Conservation (phyloP, 1,140 invertebrate genomes). For the Apis laboriosa region DNA sequence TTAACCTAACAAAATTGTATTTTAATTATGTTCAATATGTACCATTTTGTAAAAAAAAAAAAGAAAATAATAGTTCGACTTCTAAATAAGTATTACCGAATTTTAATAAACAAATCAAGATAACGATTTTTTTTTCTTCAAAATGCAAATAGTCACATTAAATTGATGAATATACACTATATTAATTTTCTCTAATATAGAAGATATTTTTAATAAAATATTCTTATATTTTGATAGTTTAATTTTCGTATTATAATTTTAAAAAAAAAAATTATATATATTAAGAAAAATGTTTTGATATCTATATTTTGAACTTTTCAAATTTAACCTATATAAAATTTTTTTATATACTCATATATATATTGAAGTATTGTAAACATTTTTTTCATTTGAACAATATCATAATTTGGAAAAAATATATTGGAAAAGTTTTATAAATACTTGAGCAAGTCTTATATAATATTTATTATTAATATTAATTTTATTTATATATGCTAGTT, state of each 20-base stretch:
- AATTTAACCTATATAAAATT: neutral
- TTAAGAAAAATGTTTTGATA: neutral
- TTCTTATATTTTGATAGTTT: neutral
- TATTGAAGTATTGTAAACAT: neutral
- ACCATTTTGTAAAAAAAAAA: neutral
- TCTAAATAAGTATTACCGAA: neutral
- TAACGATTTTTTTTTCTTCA: conserved; percentile 26
- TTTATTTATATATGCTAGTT: neutral
- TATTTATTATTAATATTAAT: no score
- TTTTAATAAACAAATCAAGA: conserved; percentile 23
- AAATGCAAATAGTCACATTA: neutral
- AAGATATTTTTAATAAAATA: neutral
- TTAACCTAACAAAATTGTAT: conserved; percentile 24
- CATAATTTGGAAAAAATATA: neutral
- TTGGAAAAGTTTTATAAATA: neutral
- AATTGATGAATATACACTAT: neutral
- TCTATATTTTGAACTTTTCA: neutral
- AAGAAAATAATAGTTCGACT: neutral
- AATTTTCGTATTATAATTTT: neutral
- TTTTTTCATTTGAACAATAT: neutral
- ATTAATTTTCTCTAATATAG: conserved; percentile 9
- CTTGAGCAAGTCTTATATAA: neutral
- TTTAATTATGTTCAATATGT: neutral
- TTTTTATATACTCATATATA: no score
- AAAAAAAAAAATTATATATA: neutral